phyloP scores from a whole-genome alignment of 2,113 vertebrate species.

The Thomomys bottae region DNA sequence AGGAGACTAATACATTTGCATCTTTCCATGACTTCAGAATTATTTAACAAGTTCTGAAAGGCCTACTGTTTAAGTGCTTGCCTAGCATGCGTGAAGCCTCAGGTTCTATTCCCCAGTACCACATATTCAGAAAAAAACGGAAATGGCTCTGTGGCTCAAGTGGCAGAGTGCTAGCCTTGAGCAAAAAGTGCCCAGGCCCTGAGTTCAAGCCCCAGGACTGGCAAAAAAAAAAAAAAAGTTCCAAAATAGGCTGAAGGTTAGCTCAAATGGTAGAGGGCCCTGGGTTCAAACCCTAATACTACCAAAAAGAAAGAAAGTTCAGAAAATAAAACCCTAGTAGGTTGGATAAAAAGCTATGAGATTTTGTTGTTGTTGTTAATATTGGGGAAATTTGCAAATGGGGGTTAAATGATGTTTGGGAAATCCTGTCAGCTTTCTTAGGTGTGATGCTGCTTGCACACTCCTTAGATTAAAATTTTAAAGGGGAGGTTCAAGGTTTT shows the following conservation, averaged over 20 bases:
- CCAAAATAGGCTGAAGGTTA: not conserved
- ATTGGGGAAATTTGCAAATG: conserved; percentile 1
- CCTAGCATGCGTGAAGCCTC: too few relatives aligned
- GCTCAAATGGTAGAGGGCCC: not conserved
- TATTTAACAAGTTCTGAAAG: conserved; percentile 58
- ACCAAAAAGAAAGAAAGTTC: not conserved
- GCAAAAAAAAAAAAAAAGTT: too few relatives aligned
- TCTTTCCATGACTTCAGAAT: not conserved
- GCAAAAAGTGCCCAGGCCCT: too few relatives aligned
- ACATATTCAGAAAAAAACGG: too few relatives aligned
- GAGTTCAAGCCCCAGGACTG: too few relatives aligned
- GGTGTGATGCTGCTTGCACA: not conserved
- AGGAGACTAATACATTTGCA: conserved; percentile 11
- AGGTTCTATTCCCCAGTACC: too few relatives aligned
- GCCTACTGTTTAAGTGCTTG: too few relatives aligned
- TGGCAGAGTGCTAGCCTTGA: too few relatives aligned
- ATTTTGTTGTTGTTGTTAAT: not conserved
- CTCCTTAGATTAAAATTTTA: conserved; percentile 17
- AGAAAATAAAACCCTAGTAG: conserved; percentile 22
- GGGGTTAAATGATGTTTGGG: not conserved
- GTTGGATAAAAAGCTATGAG: conserved; percentile 5
- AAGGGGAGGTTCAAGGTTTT: not conserved
- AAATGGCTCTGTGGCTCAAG: too few relatives aligned
- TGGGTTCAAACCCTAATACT: not conserved
- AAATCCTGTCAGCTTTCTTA: not conserved